phyloP scores from a whole-genome alignment of 2,888 invertebrate species.

The Smittia sp. region DNA sequence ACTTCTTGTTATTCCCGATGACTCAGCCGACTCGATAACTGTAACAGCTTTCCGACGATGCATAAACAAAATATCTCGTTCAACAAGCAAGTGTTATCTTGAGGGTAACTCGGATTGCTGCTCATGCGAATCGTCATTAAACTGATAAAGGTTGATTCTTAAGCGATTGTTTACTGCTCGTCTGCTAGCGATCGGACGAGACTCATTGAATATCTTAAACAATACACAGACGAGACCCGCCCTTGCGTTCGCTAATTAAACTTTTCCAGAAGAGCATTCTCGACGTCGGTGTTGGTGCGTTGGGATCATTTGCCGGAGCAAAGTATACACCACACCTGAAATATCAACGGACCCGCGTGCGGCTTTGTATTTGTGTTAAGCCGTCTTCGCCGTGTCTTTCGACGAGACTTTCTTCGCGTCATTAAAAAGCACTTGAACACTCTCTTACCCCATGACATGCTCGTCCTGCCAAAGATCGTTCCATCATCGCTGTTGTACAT shows the following conservation, averaged over 20 bases:
- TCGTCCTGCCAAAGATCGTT: constrained; percentile 62
- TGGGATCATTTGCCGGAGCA: background rate
- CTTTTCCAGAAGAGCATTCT: constrained; percentile 18
- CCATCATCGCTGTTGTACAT: constrained; percentile 60
- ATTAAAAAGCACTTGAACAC: background rate
- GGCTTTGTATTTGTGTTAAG: constrained; percentile 7
- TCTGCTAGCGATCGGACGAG: too few species aligned
- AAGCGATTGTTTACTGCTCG: too few species aligned
- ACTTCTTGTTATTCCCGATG: too few species aligned
- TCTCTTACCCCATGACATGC: constrained; percentile 65
- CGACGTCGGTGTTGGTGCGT: background rate
- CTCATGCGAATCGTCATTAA: too few species aligned
- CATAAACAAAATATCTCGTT: too few species aligned
- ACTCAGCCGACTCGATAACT: too few species aligned
- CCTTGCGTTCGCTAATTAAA: constrained; percentile 33
- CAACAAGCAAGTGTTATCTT: too few species aligned
- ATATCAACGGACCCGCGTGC: background rate
- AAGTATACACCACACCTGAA: constrained; percentile 30
- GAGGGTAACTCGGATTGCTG: too few species aligned
- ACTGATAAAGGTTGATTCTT: too few species aligned
- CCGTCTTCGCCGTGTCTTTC: background rate
- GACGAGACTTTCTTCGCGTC: background rate
- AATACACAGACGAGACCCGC: constrained; percentile 28
- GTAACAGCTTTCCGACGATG: too few species aligned
- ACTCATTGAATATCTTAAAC: too few species aligned